Evolutionary conservation across 2,888 invertebrate genomes (phyloP), one percentile per base, ranked within the genome.

Genomic region (Tetrapedia diversipes): DNA sequence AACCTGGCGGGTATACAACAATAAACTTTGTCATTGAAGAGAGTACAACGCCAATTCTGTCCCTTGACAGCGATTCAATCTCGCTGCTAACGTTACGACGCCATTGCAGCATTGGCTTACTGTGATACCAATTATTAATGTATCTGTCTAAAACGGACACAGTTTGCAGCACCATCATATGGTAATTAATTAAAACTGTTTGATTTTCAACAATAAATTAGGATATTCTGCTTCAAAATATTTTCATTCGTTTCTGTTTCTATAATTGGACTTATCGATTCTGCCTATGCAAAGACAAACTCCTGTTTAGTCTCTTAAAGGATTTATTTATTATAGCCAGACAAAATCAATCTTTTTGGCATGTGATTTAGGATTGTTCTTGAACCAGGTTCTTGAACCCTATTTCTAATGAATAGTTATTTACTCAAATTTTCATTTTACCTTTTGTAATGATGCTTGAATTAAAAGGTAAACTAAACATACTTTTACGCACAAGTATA

Each of bases 181-280:
- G 78, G 78, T 78, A 78, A 78, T 77, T 77, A 8, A 32, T 54
- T 54, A n/a, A 65, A 49, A 19, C 43, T 47, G n/a, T 56, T 61
- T 73, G 22, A 0, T 41, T n/a, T 47, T 6, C 3, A 2, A 27
- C 16, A 14, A 22, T 41, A 56, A 63, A 63, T 39, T 41, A 53
- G 8, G 1, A 10, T 27, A 7, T 29, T 29, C 27, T 34, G 57
- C 11, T 47, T 49, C 19, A 7, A 4, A 3, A 29, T 4, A 2
- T 3, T 3, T 10, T 1, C 4, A 32, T 14, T 47, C 47, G 14
- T 24, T 14, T 47, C 14, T 0, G 14, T 14, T 14, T 14, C 8
- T 0, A 19, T 22, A 22, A 1, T 8, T 0, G n/a, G n/a, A n/a
- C n/a, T n/a, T n/a, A n/a, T n/a, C n/a, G n/a, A n/a, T n/a, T n/a